phyloP scores from a whole-genome alignment of 2,797 vertebrate genomes.

The Discoglossus pictus region DNA sequence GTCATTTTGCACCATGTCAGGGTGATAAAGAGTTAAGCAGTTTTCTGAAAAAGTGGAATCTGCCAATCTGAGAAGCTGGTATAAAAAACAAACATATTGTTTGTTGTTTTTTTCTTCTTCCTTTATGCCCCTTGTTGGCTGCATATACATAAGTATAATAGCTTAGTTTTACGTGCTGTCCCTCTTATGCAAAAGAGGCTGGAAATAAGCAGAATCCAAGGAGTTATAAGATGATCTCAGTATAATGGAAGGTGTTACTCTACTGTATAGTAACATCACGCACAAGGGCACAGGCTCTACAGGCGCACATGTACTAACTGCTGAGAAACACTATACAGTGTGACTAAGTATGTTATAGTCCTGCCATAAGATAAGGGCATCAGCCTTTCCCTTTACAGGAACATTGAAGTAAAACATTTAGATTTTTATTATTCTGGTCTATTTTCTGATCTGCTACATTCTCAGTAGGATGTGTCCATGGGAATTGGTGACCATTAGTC shows the following conservation, averaged over 20 bases:
- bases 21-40: no score
- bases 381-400: no score
- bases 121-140: constrained; percentile 61
- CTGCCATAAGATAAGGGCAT: no score
- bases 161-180: constrained; percentile 61
- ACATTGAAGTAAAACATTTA: no score
- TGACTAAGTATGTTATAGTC: no score
- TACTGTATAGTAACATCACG: constrained; percentile 51
- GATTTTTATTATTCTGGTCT: no score
- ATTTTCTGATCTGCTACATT: no score
- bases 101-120: constrained; percentile 63
- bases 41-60: background rate
- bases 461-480: no score
- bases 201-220: constrained; percentile 61
- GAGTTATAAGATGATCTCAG: constrained; percentile 53
- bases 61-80: background rate
- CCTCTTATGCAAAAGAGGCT: constrained; percentile 60
- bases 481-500: no score
- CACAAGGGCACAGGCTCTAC: constrained; percentile 24
- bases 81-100: constrained; percentile 39
- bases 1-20: no score
- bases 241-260: constrained; percentile 68
- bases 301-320: no score
- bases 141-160: constrained; percentile 61
- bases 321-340: no score